Evolutionary conservation across 2,797 vertebrate species (phyloP).

Genomic region (Oceanodroma leucorhoa): DNA sequence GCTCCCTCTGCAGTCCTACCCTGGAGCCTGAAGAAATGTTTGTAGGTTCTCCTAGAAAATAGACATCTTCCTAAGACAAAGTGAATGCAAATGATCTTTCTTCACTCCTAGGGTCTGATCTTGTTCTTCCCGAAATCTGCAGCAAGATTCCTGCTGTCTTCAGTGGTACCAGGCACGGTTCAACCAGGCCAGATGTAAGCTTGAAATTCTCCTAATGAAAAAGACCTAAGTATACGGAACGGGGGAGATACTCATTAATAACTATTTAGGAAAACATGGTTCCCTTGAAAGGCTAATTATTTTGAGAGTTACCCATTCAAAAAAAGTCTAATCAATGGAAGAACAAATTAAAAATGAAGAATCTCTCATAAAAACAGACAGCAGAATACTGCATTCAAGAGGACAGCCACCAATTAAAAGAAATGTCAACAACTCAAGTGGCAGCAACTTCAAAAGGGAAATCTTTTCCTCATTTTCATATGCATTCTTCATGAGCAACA

Average conservation of each 20-base stretch:
- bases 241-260: neutral
- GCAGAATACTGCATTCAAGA: neutral
- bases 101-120: neutral
- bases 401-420: conserved; percentile 37
- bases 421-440: conserved; percentile 47
- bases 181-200: neutral
- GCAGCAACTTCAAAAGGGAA: conserved; percentile 40
- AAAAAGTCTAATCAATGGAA: neutral
- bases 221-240: neutral
- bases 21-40: neutral
- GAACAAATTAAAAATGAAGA: conserved; percentile 24
- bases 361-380: conserved; percentile 12
- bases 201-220: neutral
- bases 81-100: neutral
- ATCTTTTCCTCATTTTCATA: conserved; percentile 21
- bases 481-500: conserved; percentile 30
- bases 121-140: neutral
- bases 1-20: neutral
- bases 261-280: neutral
- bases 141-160: neutral
- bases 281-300: conserved; percentile 15
- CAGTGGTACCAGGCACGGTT: neutral
- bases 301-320: conserved; percentile 2
- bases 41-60: neutral
- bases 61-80: neutral